phyloP scores from a whole-genome alignment of 2,113 vertebrate species.

The Chinchilla lanigera region DNA sequence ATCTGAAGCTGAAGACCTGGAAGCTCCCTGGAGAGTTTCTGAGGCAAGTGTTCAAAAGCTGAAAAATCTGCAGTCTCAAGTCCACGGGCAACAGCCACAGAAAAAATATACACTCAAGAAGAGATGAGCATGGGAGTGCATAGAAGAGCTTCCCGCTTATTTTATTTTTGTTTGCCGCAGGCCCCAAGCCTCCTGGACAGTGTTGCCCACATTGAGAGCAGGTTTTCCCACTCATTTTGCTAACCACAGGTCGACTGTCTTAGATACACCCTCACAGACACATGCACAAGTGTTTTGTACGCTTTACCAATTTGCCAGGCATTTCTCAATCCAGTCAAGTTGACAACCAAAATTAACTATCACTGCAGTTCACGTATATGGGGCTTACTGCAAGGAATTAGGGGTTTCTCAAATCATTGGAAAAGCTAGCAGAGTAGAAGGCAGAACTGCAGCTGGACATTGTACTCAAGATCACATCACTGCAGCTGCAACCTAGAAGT shows the following conservation, averaged over 20 bases:
- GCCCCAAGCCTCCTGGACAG: no score
- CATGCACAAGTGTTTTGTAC: not conserved
- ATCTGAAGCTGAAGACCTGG: not conserved
- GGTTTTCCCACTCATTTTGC: no score
- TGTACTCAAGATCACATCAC: not conserved
- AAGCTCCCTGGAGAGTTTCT: not conserved
- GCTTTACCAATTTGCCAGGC: not conserved
- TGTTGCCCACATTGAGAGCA: not conserved
- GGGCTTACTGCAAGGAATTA: not conserved
- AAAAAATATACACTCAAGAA: not conserved
- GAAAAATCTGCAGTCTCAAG: not conserved
- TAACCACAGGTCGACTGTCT: not conserved
- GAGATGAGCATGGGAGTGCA: no score
- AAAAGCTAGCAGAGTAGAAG: not conserved
- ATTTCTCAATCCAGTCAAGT: not conserved
- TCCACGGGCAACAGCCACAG: not conserved
- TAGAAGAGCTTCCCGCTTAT: no score
- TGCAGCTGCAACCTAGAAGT: not conserved
- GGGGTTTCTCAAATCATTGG: not conserved
- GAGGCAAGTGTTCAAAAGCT: not conserved
- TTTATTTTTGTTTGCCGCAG: not conserved
- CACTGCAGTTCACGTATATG: not conserved
- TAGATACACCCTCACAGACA: not conserved
- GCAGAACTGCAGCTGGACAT: not conserved
- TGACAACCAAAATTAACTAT: not conserved